Evolutionary conservation across 2,888 invertebrate genomes (phyloP), one percentile per base, ranked within the genome.

Genomic region (Trichogramma dendrolimi): DNA sequence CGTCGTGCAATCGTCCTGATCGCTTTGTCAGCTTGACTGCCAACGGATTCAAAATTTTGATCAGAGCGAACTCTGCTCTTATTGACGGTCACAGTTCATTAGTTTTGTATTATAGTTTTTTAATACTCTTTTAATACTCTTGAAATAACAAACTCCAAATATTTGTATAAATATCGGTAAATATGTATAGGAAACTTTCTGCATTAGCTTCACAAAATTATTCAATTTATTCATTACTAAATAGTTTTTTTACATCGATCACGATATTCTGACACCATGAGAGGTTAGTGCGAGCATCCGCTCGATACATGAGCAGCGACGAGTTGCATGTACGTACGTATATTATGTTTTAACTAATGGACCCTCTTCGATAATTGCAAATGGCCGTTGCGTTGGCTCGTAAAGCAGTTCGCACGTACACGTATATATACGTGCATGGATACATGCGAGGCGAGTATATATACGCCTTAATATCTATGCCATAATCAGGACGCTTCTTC

Each of bases 281-380:
- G 48, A 59, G 63, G 57, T 58, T 47, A 58, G 50, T 55, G 64
- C 58, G 58, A 11, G 61, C 54, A 14, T 52, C 38, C 58, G 41
- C 43, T 6, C 57, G 42, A n/a, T 39, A 14, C 52, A 10, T 8
- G n/a, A 6, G 11, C 52, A n/a, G 39, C 46, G 46, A 11, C 46
- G 46, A 46, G 27, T 42, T 48, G 48, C 11, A 41, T 53, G 44
- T 50, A 50, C 46, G 62, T 69, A 71, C 70, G 72, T 77, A 76
- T 76, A 76, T 75, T 76, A 75, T 73, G 75, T 76, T 27, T 77
- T 76, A 77, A 78, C 78, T 78, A 78, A 78, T 78, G 78, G 78
- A 78, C 75, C 74, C 77, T 76, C 73, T 71, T 75, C 73, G 76
- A 78, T 78, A 77, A 78, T 78, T 78, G 76, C 76, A 71, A 77